A percentile compares a stretch with the other conserved stretches of the same genome.
Conservation (phyloP, 2,797 vertebrate species). For the Silurus aristotelis region DNA sequence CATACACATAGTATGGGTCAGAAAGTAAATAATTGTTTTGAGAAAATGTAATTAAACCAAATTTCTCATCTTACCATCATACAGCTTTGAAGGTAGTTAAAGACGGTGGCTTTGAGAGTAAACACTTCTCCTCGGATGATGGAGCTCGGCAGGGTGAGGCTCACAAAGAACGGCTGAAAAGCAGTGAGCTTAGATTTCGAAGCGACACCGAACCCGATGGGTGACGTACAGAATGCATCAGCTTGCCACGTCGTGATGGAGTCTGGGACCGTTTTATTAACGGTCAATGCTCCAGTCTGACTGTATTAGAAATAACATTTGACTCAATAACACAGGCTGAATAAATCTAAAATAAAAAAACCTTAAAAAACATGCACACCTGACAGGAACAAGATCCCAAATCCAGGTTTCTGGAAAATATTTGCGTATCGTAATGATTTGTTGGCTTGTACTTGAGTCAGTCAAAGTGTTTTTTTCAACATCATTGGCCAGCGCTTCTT, state of each 20-base stretch:
- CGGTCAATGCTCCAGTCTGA: conserved; percentile 49
- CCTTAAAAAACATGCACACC: conserved; percentile 64
- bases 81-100: conserved; percentile 81
- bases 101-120: conserved; percentile 79
- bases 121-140: conserved; percentile 84
- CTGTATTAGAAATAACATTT: conserved; percentile 52
- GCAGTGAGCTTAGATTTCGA: conserved; percentile 64
- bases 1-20: no score
- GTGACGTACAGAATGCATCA: conserved; percentile 77
- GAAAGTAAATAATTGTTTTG: no score
- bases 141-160: conserved; percentile 84
- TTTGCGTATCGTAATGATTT: conserved; percentile 62
- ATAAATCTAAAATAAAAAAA: background rate
- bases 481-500: rapidly evolving
- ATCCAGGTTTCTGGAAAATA: conserved; percentile 81
- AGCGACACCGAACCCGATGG: conserved; percentile 81
- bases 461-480: background rate
- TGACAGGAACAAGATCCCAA: conserved; percentile 79
- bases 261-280: conserved; percentile 74
- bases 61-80: conserved; percentile 75
- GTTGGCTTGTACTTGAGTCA: conserved; percentile 10
- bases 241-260: conserved; percentile 81
- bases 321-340: background rate
- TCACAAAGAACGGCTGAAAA: conserved; percentile 87
- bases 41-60: no score